Conservation (phyloP, 2,888 invertebrate genomes). For the Callimorpha dominula region DNA sequence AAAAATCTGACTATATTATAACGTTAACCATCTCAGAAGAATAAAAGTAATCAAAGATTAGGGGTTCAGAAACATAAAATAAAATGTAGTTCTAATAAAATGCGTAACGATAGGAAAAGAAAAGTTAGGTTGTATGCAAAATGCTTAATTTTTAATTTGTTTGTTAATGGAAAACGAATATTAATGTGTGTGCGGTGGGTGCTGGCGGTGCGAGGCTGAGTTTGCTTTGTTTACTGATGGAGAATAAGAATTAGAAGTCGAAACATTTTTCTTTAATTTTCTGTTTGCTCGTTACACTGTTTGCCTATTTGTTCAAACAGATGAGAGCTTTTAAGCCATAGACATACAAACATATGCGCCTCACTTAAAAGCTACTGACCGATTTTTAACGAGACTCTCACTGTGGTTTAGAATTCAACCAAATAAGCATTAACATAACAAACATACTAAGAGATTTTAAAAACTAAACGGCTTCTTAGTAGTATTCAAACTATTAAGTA, state of each 20-base stretch:
- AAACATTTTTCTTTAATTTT: slow-evolving; percentile 47
- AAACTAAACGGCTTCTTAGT: not conserved
- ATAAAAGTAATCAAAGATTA: no score
- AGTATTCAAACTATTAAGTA: not conserved
- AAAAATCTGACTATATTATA: no score
- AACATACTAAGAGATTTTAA: slow-evolving; percentile 6
- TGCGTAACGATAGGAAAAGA: slow-evolving; percentile 3
- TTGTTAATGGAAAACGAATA: slow-evolving; percentile 19
- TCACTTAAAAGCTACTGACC: slow-evolving; percentile 39
- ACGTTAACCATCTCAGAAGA: no score
- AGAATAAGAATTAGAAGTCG: slow-evolving; percentile 36
- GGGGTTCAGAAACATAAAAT: not conserved
- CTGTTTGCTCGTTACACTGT: slow-evolving; percentile 37
- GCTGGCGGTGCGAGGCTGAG: not conserved
- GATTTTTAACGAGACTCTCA: slow-evolving; percentile 44
- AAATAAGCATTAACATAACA: slow-evolving; percentile 31
- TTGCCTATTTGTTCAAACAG: slow-evolving; percentile 44
- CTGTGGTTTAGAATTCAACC: slow-evolving; percentile 39
- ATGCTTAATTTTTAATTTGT: slow-evolving; percentile 21
- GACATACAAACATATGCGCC: slow-evolving; percentile 33
- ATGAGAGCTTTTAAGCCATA: slow-evolving; percentile 45
- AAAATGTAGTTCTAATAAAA: slow-evolving; percentile 10
- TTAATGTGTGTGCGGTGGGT: slow-evolving; percentile 7
- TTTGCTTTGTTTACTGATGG: slow-evolving; percentile 23
- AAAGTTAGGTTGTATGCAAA: slow-evolving; percentile 10